Evolutionary conservation across 2,797 vertebrate species (phyloP).

Genomic region (Galago senegalensis): DNA sequence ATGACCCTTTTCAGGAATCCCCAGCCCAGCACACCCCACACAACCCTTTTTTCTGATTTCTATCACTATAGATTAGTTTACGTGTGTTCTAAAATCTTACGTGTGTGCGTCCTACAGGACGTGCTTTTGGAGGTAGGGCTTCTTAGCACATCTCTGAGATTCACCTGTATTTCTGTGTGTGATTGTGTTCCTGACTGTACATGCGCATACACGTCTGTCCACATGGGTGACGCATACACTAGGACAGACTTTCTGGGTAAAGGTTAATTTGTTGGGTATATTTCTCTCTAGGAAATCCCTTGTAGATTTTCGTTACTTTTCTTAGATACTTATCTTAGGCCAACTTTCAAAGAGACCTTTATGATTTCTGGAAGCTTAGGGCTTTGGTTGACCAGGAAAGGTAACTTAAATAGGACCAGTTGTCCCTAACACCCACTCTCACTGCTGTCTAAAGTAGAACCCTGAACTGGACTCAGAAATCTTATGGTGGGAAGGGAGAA

Average conservation of each 20-base stretch:
- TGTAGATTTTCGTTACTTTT: constrained; percentile 12
- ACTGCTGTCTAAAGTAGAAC: neutral
- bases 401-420: neutral
- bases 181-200: neutral
- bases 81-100: neutral
- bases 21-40: neutral
- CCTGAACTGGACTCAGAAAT: neutral
- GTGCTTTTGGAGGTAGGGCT: neutral
- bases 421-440: neutral
- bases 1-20: neutral
- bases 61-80: neutral
- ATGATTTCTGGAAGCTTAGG: neutral
- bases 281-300: constrained; percentile 18
- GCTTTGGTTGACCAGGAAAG: neutral
- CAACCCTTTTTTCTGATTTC: neutral
- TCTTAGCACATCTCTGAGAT: constrained; percentile 9
- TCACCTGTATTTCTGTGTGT: neutral
- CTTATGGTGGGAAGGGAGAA: neutral
- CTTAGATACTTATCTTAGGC: constrained; percentile 24
- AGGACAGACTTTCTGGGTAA: neutral
- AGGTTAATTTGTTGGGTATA: neutral
- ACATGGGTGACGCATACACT: neutral
- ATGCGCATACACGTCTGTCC: neutral
- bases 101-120: neutral
- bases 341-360: constrained; percentile 34